Percentiles rank a stretch among this genome's conserved stretches.
Evolutionary conservation across 2,888 invertebrate genomes (phyloP).

Genomic region (Oasisia sp.): DNA sequence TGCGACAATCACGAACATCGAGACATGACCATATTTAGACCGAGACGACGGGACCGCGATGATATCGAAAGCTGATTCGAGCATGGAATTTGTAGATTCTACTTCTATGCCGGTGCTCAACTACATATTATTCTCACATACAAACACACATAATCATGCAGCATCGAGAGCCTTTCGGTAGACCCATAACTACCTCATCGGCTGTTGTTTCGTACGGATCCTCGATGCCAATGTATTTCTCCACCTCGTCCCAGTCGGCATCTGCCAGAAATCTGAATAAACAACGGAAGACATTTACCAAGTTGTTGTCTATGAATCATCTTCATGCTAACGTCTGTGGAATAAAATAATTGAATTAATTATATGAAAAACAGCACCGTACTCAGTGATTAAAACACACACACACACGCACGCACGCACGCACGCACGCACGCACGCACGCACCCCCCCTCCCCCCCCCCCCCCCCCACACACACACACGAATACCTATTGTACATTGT

Average conservation of each 20-base stretch:
- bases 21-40: too few species aligned
- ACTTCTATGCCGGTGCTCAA: neutral
- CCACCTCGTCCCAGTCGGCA: conserved; percentile 74
- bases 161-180: neutral
- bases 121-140: neutral
- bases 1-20: too few species aligned
- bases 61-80: too few species aligned
- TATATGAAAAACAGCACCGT: too few species aligned
- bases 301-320: neutral
- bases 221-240: conserved; percentile 70
- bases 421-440: too few species aligned
- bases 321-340: too few species aligned
- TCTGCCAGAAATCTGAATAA: conserved; percentile 70
- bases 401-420: too few species aligned
- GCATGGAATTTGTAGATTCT: too few species aligned
- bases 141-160: neutral
- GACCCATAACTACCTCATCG: conserved; percentile 48
- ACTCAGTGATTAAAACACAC: too few species aligned
- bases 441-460: too few species aligned
- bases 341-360: too few species aligned
- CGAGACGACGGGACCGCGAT: too few species aligned
- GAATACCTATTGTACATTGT: neutral
- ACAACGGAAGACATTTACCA: neutral
- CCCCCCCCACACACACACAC: neutral
- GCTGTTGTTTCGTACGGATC: conserved; percentile 71